phyloP scores from a whole-genome alignment of 1,140 invertebrate genomes.

The Procambarus clarkii region DNA sequence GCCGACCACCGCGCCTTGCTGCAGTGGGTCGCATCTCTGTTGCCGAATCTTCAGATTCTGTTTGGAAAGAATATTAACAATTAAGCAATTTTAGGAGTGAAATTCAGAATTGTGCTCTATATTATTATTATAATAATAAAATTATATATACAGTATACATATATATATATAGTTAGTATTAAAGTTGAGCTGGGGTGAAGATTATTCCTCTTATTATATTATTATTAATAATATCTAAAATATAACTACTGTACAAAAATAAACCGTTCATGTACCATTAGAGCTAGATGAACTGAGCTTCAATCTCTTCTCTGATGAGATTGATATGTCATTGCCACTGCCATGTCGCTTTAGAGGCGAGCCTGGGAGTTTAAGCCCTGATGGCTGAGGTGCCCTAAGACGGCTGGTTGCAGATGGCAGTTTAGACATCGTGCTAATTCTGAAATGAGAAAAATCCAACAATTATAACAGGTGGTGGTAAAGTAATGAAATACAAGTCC shows the following conservation, averaged over 20 bases:
- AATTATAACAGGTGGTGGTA: background rate
- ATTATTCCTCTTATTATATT: too few relatives aligned
- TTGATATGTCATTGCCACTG: background rate
- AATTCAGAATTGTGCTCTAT: too few relatives aligned
- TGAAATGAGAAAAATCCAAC: background rate
- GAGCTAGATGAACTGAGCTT: slow-evolving; percentile 16
- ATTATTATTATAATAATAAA: too few relatives aligned
- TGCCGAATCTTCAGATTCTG: slow-evolving; percentile 12
- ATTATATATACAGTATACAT: too few relatives aligned
- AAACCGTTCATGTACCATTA: background rate
- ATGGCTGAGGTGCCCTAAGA: background rate
- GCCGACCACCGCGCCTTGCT: background rate
- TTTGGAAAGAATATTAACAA: background rate
- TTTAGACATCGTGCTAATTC: slow-evolving; percentile 31
- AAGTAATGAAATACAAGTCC: too few relatives aligned
- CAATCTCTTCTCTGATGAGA: slow-evolving; percentile 26
- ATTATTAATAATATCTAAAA: too few relatives aligned
- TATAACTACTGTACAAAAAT: too few relatives aligned
- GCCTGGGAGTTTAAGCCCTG: slow-evolving; percentile 1
- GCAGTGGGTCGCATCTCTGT: background rate
- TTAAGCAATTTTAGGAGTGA: too few relatives aligned
- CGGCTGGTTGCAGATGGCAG: slow-evolving; percentile 30
- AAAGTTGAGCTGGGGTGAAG: too few relatives aligned
- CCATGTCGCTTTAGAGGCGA: slow-evolving; percentile 36
- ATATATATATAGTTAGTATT: too few relatives aligned